Percentiles rank a stretch among this genome's conserved stretches.
Evolutionary conservation across 2,888 invertebrate species (phyloP).

Genomic region (Pammene aurita): DNA sequence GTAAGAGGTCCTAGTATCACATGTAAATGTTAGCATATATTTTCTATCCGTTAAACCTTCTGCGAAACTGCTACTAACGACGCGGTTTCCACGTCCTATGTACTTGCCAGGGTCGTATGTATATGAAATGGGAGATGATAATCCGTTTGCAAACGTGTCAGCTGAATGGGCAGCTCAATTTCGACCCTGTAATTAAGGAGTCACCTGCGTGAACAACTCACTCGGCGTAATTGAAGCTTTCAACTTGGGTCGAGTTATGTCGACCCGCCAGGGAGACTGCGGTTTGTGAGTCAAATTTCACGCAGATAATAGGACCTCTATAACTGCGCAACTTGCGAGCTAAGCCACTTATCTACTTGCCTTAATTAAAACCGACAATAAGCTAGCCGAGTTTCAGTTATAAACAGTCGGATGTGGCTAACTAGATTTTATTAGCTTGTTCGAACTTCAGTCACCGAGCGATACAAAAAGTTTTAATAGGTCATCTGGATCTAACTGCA

Average conservation of each 20-base stretch:
- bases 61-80: slow-evolving; percentile 23
- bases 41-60: background rate
- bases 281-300: slow-evolving; percentile 80
- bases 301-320: slow-evolving; percentile 75
- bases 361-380: slow-evolving; percentile 76
- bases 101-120: slow-evolving; percentile 51
- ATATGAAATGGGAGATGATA: slow-evolving; percentile 67
- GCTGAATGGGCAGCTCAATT: slow-evolving; percentile 79
- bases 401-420: slow-evolving; percentile 50
- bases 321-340: slow-evolving; percentile 72
- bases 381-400: slow-evolving; percentile 58
- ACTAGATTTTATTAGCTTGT: slow-evolving; percentile 40
- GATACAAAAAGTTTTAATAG: slow-evolving; percentile 38
- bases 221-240: slow-evolving; percentile 80
- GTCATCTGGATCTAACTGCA: slow-evolving; percentile 51
- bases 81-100: slow-evolving; percentile 22
- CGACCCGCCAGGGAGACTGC: slow-evolving; percentile 69
- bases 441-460: slow-evolving; percentile 19
- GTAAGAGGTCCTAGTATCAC: too few species aligned
- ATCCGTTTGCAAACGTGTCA: slow-evolving; percentile 78
- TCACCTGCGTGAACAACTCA: slow-evolving; percentile 82
- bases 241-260: slow-evolving; percentile 78
- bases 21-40: too few species aligned
- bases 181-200: slow-evolving; percentile 79
- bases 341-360: slow-evolving; percentile 59